phyloP scores from a whole-genome alignment of 2,113 vertebrate genomes.

The Strix aluco region DNA sequence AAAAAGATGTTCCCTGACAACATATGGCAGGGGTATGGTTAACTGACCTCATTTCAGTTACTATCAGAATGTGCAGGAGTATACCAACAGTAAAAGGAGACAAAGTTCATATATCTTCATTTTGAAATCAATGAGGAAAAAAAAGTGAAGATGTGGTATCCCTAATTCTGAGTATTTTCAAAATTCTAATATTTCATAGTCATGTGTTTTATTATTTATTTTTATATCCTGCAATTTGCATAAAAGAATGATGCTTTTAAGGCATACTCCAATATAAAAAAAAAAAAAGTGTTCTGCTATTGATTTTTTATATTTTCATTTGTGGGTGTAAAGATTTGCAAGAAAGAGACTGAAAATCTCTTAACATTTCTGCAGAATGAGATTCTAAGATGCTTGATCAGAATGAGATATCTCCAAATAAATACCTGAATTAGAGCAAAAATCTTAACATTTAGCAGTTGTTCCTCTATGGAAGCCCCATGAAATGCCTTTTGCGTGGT shows the following conservation, averaged over 20 bases:
- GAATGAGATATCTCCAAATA: background rate
- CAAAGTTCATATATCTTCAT: background rate
- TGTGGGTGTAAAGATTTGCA: background rate
- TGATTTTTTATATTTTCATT: background rate
- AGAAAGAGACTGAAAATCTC: background rate
- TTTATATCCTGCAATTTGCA: background rate
- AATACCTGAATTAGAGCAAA: background rate
- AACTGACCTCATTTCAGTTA: background rate
- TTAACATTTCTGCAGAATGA: background rate
- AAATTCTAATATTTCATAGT: background rate
- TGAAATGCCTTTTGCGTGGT: background rate
- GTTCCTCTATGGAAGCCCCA: background rate
- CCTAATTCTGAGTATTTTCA: background rate
- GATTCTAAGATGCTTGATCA: background rate
- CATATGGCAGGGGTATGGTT: background rate
- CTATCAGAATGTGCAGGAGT: background rate
- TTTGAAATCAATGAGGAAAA: background rate
- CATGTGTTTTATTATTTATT: background rate
- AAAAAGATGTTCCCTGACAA: background rate
- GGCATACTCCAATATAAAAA: background rate
- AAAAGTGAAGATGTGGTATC: background rate
- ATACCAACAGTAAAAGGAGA: background rate
- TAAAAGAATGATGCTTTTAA: background rate
- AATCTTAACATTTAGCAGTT: background rate
- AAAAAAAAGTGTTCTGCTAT: background rate